phyloP scores from a whole-genome alignment of 2,113 vertebrate genomes.

The Menidia beryllina region DNA sequence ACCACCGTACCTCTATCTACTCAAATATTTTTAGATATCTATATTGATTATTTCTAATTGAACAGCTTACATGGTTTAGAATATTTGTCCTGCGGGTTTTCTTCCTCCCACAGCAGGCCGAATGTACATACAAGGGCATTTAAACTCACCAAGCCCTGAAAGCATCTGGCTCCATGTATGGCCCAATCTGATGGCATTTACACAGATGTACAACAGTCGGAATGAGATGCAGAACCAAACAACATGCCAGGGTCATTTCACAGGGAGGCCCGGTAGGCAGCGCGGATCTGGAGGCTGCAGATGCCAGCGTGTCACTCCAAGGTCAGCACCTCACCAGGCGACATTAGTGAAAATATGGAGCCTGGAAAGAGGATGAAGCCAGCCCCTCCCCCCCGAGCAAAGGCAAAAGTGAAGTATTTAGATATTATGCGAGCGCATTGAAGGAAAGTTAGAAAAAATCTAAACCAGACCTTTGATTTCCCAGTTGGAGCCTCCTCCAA shows the following conservation, averaged over 20 bases:
- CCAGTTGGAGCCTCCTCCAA: constrained; percentile 2
- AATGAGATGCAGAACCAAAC: constrained; percentile 37
- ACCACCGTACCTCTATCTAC: too few relatives aligned
- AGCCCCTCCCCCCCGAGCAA: neutral
- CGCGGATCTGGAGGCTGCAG: neutral
- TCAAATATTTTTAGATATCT: too few relatives aligned
- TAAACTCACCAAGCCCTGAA: constrained; percentile 29
- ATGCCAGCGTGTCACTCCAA: constrained; percentile 30
- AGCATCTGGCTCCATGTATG: constrained; percentile 51
- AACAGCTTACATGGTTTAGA: constrained; percentile 2
- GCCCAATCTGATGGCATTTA: constrained; percentile 35
- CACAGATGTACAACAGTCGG: constrained; percentile 34
- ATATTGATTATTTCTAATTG: constrained; percentile 4
- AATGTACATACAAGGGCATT: constrained; percentile 5
- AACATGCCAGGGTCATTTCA: constrained; percentile 44
- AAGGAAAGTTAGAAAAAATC: too few relatives aligned
- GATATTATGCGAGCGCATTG: too few relatives aligned
- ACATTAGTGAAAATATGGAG: neutral
- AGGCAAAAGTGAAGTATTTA: neutral
- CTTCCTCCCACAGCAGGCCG: neutral
- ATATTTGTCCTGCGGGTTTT: neutral
- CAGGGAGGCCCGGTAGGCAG: constrained; percentile 1
- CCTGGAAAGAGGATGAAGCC: neutral
- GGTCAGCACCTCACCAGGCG: neutral
- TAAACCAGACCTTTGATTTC: neutral